phyloP scores from a whole-genome alignment of 2,888 invertebrate genomes.

The Cistogaster globosa region DNA sequence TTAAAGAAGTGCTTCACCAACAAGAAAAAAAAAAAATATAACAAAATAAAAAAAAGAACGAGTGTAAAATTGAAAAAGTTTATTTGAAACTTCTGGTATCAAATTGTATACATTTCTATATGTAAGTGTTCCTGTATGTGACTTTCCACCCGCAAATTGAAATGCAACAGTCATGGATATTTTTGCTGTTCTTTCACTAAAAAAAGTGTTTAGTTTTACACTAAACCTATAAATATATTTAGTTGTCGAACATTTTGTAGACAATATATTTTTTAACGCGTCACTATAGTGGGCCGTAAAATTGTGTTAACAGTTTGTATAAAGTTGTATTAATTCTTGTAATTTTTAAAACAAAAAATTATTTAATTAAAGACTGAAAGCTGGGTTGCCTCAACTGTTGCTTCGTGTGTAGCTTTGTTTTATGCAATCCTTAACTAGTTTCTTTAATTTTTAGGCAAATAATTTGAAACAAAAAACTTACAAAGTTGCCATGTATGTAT shows the following conservation, averaged over 20 bases:
- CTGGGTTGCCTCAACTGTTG: background rate
- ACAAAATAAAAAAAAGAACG: background rate
- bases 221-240: slow-evolving; percentile 67
- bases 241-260: slow-evolving; percentile 61
- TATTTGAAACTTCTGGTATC: slow-evolving; percentile 52
- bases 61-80: slow-evolving; percentile 64
- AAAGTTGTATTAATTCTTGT: background rate
- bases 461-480: no score
- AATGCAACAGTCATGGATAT: slow-evolving; percentile 65
- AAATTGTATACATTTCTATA: slow-evolving; percentile 24
- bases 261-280: slow-evolving; percentile 27
- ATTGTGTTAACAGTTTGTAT: background rate
- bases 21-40: background rate
- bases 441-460: no score
- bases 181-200: slow-evolving; percentile 52
- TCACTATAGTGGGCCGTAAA: background rate
- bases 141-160: slow-evolving; percentile 64
- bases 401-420: no score
- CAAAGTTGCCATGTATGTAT: no score
- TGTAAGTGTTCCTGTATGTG: slow-evolving; percentile 1
- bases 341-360: no score
- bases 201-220: slow-evolving; percentile 70
- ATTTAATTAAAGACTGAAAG: no score
- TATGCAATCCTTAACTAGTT: no score
- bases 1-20: slow-evolving; percentile 21